phyloP scores from a whole-genome alignment of 2,797 vertebrate genomes.

The Melanogrammus aeglefinus region DNA sequence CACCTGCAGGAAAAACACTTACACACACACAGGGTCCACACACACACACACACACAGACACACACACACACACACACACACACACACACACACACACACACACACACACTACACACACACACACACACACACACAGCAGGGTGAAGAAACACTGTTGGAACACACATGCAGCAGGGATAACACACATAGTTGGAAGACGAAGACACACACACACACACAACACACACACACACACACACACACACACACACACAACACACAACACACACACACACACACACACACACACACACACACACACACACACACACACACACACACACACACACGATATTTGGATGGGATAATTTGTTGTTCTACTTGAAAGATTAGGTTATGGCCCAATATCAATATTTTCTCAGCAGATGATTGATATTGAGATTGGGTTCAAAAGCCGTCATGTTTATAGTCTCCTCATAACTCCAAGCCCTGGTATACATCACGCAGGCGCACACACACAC shows the following conservation, averaged over 20 bases:
- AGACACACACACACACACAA: background rate
- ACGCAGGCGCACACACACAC: background rate
- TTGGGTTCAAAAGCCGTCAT: background rate
- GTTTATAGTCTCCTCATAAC: background rate
- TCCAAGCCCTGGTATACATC: background rate
- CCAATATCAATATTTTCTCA: too few relatives aligned
- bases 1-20: too few relatives aligned
- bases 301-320: background rate
- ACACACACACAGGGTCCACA: background rate
- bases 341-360: too few relatives aligned
- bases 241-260: conserved; percentile 4
- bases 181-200: background rate
- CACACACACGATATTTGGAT: conserved; percentile 2
- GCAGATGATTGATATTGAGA: too few relatives aligned
- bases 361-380: too few relatives aligned
- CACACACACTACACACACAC: too few relatives aligned
- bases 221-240: conserved; percentile 7
- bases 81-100: background rate
- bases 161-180: background rate
- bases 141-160: background rate
- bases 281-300: conserved; percentile 6
- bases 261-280: conserved; percentile 2
- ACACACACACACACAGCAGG: background rate
- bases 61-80: conserved; percentile 11
- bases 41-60: conserved; percentile 10